A percentile compares a stretch with the other conserved stretches of the same genome.
These are phyloP conservation scores for Periphyllus acericola DNA, from an alignment of 2,888 invertebrate genomes.

Conservation along the genomic window DNA sequence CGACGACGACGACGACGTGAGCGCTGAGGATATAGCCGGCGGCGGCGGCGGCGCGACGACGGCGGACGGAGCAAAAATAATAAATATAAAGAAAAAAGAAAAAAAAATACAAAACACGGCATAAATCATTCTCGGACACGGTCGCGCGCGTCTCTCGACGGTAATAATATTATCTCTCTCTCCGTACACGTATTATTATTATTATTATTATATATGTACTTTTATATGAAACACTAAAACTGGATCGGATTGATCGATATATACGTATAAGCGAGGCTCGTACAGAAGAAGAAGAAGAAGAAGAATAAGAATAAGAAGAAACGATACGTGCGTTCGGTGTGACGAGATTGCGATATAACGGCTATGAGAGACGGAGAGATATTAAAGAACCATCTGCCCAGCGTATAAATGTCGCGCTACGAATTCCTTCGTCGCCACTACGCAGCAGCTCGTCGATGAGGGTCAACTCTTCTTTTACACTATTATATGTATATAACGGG, in stretches of 20 bases:
- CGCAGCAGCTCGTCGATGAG: constrained; percentile 30
- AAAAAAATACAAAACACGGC: constrained; percentile 25
- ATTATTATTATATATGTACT: background rate
- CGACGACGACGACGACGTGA: constrained; percentile 4
- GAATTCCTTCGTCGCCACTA: constrained; percentile 40
- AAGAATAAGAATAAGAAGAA: background rate
- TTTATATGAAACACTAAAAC: constrained; percentile 14
- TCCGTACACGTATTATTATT: background rate
- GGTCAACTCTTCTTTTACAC: constrained; percentile 37
- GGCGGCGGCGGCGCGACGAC: background rate
- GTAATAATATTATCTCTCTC: constrained; percentile 26
- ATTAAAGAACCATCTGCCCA: constrained; percentile 53
- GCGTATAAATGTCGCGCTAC: constrained; percentile 46
- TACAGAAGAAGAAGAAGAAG: background rate
- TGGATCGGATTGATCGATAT: constrained; percentile 35
- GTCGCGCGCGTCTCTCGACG: constrained; percentile 47
- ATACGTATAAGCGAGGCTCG: background rate
- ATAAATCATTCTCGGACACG: constrained; percentile 53
- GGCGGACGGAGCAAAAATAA: background rate
- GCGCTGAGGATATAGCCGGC: background rate
- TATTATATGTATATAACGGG: background rate
- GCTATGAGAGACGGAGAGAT: constrained; percentile 19
- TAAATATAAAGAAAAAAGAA: constrained; percentile 9
- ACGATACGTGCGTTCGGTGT: background rate
- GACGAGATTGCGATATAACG: constrained; percentile 50